A percentile compares a stretch with the other conserved stretches of the same genome.
phyloP scores from a whole-genome alignment of 2,113 vertebrate species.

The Anarrhichthys ocellatus region DNA sequence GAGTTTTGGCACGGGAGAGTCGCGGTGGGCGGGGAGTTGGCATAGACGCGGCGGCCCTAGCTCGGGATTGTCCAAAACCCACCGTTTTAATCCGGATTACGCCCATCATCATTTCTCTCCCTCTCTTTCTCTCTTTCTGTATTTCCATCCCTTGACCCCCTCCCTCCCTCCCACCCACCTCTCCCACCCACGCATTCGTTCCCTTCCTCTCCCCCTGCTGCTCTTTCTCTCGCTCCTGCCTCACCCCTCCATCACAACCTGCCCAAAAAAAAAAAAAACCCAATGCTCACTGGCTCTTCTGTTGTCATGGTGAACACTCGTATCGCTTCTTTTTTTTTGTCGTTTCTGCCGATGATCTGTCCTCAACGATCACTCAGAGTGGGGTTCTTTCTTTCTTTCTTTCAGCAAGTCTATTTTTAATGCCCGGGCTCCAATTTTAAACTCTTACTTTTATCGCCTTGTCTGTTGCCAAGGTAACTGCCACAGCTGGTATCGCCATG shows the following conservation, averaged over 20 bases:
- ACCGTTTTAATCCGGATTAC: conserved; percentile 81
- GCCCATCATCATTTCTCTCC: conserved; percentile 66
- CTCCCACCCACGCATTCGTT: conserved; percentile 24
- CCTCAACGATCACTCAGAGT: conserved; percentile 27
- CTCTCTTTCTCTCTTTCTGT: conserved; percentile 48
- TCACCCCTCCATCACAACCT: conserved; percentile 45
- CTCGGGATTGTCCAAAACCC: conserved; percentile 80
- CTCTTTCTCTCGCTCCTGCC: conserved; percentile 55
- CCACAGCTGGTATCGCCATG: conserved; percentile 31
- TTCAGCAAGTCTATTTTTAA: conserved; percentile 68
- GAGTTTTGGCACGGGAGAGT: conserved; percentile 58
- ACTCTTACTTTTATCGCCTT: conserved; percentile 15
- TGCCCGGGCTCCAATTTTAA: conserved; percentile 29
- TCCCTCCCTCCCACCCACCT: neutral
- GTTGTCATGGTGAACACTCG: conserved; percentile 57
- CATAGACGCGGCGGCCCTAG: conserved; percentile 42
- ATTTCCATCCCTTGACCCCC: conserved; percentile 43
- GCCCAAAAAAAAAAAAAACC: conserved; percentile 23
- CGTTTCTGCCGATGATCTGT: conserved; percentile 17
- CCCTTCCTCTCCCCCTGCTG: conserved; percentile 47
- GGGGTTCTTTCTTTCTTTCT: neutral
- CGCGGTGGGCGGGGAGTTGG: conserved; percentile 59
- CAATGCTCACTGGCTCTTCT: conserved; percentile 28
- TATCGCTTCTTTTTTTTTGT: conserved; percentile 13
- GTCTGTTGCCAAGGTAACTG: conserved; percentile 71